Conservation (phyloP, 2,888 invertebrate genomes). For the Drosophila anomalata region DNA sequence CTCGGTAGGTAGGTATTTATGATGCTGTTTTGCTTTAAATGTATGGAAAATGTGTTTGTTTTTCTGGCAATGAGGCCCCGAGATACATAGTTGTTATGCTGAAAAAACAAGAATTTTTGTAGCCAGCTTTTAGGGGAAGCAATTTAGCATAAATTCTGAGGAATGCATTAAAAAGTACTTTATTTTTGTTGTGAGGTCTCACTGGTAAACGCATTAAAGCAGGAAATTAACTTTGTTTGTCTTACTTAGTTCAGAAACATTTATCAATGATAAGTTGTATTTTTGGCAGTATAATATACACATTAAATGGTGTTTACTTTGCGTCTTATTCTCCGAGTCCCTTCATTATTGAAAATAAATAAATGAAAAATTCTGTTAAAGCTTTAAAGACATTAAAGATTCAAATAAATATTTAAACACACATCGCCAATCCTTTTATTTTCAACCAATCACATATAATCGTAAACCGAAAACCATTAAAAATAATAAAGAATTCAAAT, state of each 20-base stretch:
- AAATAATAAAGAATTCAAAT: slow-evolving; percentile 49
- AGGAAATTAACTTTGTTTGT: neutral
- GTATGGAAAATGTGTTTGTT: slow-evolving; percentile 20
- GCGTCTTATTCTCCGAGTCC: neutral
- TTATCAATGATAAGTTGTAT: neutral
- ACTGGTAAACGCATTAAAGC: neutral
- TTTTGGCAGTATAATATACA: too few species aligned
- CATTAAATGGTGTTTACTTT: neutral
- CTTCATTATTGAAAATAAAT: neutral
- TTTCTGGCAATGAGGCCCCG: slow-evolving; percentile 3
- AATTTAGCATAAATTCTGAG: neutral
- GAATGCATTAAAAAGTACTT: neutral
- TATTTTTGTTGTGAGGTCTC: neutral
- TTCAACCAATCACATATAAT: slow-evolving; percentile 24
- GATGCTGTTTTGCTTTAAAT: slow-evolving; percentile 2
- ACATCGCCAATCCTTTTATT: slow-evolving; percentile 1
- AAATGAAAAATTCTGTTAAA: too few species aligned
- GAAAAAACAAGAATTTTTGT: neutral
- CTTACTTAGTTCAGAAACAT: neutral
- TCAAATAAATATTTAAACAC: slow-evolving; percentile 1
- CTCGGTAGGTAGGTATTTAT: slow-evolving; percentile 6
- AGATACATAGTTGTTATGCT: slow-evolving; percentile 1
- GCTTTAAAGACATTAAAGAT: neutral
- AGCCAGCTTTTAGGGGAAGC: neutral
- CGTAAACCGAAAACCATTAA: slow-evolving; percentile 38